Evolutionary conservation across 2,797 vertebrate genomes (phyloP).

Genomic region (Sylvia borin): DNA sequence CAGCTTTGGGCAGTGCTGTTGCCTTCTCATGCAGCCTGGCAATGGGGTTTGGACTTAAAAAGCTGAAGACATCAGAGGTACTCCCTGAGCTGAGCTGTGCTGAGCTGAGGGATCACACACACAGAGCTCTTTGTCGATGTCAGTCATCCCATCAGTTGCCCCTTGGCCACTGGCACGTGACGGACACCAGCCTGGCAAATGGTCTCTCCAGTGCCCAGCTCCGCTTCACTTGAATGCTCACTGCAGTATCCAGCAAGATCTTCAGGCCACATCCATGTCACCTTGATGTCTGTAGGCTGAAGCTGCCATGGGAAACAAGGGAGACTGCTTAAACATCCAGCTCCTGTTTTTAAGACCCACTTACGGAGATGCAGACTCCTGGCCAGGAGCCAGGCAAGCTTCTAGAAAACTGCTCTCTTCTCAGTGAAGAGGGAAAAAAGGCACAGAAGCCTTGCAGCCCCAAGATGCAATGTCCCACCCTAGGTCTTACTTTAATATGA

Average conservation of each 20-base stretch:
- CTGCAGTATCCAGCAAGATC: not conserved
- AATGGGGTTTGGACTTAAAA: not conserved
- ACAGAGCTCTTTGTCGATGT: not conserved
- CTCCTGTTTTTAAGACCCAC: not conserved
- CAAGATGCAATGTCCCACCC: not conserved
- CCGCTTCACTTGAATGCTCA: not conserved
- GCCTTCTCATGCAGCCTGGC: not conserved
- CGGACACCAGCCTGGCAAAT: not conserved
- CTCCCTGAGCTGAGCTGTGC: not conserved
- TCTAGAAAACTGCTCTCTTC: not conserved
- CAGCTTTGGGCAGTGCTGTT: not conserved
- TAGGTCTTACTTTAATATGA: not conserved
- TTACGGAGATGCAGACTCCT: not conserved
- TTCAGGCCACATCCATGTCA: not conserved
- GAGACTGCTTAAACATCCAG: not conserved
- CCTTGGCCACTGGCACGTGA: not conserved
- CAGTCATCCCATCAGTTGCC: not conserved
- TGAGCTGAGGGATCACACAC: not conserved
- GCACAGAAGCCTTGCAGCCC: not conserved
- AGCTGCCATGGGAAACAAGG: not conserved
- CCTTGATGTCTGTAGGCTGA: not conserved
- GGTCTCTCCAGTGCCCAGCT: not conserved
- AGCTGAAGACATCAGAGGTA: not conserved
- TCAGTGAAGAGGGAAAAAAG: not conserved
- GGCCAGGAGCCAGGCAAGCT: not conserved